Percentiles rank a stretch among this genome's conserved stretches.
Evolutionary conservation across 1,140 invertebrate species (phyloP).

Genomic region (Colletes latitarsis): DNA sequence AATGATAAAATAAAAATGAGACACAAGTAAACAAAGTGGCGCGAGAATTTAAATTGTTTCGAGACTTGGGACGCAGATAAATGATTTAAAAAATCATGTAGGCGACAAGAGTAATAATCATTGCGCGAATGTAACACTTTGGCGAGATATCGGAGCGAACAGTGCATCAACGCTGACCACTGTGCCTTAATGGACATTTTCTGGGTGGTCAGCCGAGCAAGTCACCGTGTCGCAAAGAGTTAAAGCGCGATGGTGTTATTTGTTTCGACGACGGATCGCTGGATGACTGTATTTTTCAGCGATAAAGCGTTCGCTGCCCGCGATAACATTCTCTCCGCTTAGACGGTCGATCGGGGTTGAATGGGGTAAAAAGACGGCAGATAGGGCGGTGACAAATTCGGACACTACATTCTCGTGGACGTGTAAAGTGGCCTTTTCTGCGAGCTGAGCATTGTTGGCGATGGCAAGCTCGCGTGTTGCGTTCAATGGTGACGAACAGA

Average conservation of each 20-base stretch:
- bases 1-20: too few species aligned
- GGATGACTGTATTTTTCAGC: not conserved
- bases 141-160: too few species aligned
- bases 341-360: slow-evolving; percentile 22
- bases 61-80: too few species aligned
- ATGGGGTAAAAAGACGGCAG: slow-evolving; percentile 30
- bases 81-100: too few species aligned
- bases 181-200: too few species aligned
- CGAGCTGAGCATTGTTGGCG: not conserved
- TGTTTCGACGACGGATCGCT: not conserved
- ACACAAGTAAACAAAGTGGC: too few species aligned
- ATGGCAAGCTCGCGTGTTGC: not conserved
- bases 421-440: not conserved
- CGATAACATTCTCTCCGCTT: slow-evolving; percentile 25
- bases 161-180: too few species aligned
- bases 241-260: not conserved
- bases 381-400: slow-evolving; percentile 41
- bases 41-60: too few species aligned
- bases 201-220: too few species aligned
- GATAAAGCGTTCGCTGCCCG: not conserved
- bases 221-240: too few species aligned
- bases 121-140: too few species aligned
- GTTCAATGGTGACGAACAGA: not conserved
- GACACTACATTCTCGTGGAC: slow-evolving; percentile 8
- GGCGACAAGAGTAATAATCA: too few species aligned